phyloP scores from a whole-genome alignment of 2,888 invertebrate genomes.

The Epirrhoe tristata region DNA sequence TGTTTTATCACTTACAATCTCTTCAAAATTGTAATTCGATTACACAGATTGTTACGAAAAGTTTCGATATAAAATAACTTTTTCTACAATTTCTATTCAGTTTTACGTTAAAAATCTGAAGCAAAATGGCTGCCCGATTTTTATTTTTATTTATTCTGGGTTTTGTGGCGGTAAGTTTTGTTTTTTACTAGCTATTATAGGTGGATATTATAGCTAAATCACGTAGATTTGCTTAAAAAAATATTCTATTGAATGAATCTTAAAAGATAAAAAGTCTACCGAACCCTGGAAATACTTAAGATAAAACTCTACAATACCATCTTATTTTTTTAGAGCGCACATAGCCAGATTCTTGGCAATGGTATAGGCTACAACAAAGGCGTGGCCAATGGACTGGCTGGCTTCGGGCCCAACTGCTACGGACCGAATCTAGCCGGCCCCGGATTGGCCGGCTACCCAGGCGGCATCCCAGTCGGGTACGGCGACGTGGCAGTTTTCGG shows the following conservation, averaged over 20 bases:
- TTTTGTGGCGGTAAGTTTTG: constrained; percentile 33
- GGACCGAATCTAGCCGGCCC: constrained; percentile 22
- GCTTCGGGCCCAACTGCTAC: constrained; percentile 43
- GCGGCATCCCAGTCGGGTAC: constrained; percentile 50
- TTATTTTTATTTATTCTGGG: constrained; percentile 32
- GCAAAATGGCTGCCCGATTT: constrained; percentile 32
- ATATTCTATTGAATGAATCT: not conserved
- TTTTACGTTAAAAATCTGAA: constrained; percentile 2
- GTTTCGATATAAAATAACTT: constrained; percentile 26
- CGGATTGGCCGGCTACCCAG: constrained; percentile 16
- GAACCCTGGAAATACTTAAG: too few relatives aligned
- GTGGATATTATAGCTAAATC: too few relatives aligned
- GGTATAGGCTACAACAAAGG: constrained; percentile 31
- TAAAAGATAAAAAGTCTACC: too few relatives aligned
- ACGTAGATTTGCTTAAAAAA: too few relatives aligned
- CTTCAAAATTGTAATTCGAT: constrained; percentile 15
- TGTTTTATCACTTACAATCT: constrained; percentile 31
- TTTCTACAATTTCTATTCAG: constrained; percentile 14
- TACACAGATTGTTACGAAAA: constrained; percentile 21
- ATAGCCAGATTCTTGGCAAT: constrained; percentile 43
- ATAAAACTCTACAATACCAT: not conserved
- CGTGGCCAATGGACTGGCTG: constrained; percentile 25
- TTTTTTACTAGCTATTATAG: not conserved
- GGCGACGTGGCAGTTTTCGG: constrained; percentile 67
- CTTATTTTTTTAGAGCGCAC: constrained; percentile 44